Base-by-base conservation (phyloP, 1,140 invertebrate species). In the Drusus annulatus region DNA sequence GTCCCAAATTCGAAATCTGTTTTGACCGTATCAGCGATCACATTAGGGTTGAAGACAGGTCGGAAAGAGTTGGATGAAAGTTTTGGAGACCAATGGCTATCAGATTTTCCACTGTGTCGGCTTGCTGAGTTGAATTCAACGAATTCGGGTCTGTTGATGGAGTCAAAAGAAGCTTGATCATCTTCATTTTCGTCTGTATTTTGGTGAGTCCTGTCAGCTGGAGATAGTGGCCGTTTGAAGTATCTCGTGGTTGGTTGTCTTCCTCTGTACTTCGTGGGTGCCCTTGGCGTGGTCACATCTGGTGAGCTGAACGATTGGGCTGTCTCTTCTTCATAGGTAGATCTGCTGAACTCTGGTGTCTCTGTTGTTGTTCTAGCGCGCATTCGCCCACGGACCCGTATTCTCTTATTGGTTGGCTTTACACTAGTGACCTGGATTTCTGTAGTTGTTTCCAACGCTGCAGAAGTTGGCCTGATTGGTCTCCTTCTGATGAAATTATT, bases 21-120 rank as follows among this genome's bases (percentile, higher is more conserved):
- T 85, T 89, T 89, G 16, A 84, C 84, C n/a, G 88, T 87, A 65
- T 88, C 84, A 25, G 86, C 79, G 51, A 90, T 87, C 23, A 89
- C 86, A 84, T 91, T 91, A 3, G 89, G 88, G 79, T 90, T 90
- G 80, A 88, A 91, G 6, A 86, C 87, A 7, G 91, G 91, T 83
- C 91, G 91, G 80, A 92, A 92, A 4, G 91, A 90, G 78, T 89
- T 89, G 28, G 85, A 86, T 10, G 90, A 90, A 69, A 92, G 82
- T 82, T 92, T 92, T 5, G 92, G 91, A 1, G 93, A 94, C 93
- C 93, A 94, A 56, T 92, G 91, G 6, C 91, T 92, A 62, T 92
- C 90, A 21, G 77, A 19, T 80, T 84, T 83, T 28, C 78, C 83
- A 62, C 74, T 79, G 52, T 87, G 88, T 83, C 87, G 88, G 5